Conservation (phyloP, 2,888 invertebrate species). For the Xestia ashworthii region DNA sequence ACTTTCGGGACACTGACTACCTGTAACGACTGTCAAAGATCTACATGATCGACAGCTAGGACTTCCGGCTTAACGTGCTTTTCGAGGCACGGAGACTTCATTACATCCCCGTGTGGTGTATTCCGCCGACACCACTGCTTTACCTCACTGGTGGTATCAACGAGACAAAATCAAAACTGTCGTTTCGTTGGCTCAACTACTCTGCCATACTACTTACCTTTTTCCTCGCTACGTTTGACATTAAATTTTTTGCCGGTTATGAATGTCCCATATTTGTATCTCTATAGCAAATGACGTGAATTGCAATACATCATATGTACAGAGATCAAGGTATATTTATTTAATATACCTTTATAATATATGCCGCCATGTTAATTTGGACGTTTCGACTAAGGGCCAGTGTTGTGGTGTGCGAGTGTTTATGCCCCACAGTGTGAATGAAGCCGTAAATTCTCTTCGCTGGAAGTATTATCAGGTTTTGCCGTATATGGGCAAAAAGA, state of each 20-base stretch:
- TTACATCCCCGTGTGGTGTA: too few relatives aligned
- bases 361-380: conserved; percentile 28
- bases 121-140: too few relatives aligned
- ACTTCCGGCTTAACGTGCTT: too few relatives aligned
- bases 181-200: too few relatives aligned
- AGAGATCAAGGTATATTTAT: conserved; percentile 8
- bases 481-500: conserved; percentile 45
- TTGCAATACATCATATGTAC: background rate
- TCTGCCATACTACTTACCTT: background rate
- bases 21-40: too few relatives aligned
- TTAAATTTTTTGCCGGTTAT: background rate
- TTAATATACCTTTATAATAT: background rate
- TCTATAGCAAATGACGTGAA: background rate
- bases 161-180: too few relatives aligned
- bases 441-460: conserved; percentile 56
- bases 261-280: background rate
- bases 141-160: too few relatives aligned
- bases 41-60: too few relatives aligned
- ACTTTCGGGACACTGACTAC: too few relatives aligned
- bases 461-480: conserved; percentile 48
- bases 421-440: conserved; percentile 48
- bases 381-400: conserved; percentile 57
- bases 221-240: background rate
- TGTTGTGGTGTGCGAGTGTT: conserved; percentile 28
- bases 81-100: too few relatives aligned